Evolutionary conservation across 2,888 invertebrate genomes (phyloP).

Genomic region (Lasioglossum marginatum): DNA sequence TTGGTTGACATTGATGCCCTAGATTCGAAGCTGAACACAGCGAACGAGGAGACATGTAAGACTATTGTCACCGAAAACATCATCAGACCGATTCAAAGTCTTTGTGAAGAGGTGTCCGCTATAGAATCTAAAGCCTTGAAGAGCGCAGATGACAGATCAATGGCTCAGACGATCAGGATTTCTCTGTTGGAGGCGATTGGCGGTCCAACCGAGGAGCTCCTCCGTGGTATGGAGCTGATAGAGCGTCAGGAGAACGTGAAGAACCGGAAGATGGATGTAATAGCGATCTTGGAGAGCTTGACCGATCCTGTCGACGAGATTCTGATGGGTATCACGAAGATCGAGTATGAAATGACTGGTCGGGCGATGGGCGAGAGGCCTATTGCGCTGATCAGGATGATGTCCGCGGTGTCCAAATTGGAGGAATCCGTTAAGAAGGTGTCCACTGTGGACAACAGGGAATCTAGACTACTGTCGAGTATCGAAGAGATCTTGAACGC

Average conservation of each 20-base stretch:
- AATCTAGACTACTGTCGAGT: conserved; percentile 20
- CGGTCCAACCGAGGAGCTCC: conserved; percentile 81
- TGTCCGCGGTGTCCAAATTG: conserved; percentile 72
- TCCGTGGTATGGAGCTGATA: conserved; percentile 80
- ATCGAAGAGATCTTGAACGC: conserved; percentile 66
- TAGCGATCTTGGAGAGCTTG: conserved; percentile 82
- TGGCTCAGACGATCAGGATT: conserved; percentile 76
- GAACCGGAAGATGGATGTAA: conserved; percentile 72
- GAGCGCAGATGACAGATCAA: conserved; percentile 75
- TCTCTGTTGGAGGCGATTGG: conserved; percentile 80
- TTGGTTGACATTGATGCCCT: conserved; percentile 72
- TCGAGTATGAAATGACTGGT: conserved; percentile 78
- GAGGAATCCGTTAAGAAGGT: conserved; percentile 56
- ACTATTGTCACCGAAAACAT: conserved; percentile 73
- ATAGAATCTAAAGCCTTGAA: conserved; percentile 79
- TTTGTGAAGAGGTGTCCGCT: conserved; percentile 78
- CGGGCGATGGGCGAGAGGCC: conserved; percentile 73
- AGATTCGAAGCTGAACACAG: conserved; percentile 60
- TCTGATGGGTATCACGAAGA: conserved; percentile 77
- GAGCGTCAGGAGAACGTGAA: conserved; percentile 71
- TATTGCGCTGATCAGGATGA: conserved; percentile 78
- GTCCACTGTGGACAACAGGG: conserved; percentile 13
- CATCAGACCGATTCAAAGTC: conserved; percentile 76
- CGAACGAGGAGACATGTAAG: conserved; percentile 68
- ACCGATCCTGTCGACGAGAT: conserved; percentile 85